Evolutionary conservation across 1,140 invertebrate genomes (phyloP).

Genomic region (Periplaneta americana): DNA sequence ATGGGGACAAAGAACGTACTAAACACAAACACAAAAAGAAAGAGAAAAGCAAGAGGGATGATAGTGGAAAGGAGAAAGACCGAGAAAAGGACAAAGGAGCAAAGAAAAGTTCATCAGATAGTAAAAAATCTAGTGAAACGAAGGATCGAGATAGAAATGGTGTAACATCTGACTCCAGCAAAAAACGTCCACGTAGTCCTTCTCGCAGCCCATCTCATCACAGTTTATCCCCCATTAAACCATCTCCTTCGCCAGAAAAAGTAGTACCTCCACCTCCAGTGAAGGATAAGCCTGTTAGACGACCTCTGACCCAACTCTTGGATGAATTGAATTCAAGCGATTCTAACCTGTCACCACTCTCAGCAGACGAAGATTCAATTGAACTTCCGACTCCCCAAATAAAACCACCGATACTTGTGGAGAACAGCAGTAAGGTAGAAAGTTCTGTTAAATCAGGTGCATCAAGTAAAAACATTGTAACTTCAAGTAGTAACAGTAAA

Average conservation of each 20-base stretch:
- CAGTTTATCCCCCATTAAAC: conserved; percentile 39
- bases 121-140: conserved; percentile 26
- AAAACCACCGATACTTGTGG: neutral
- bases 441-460: neutral
- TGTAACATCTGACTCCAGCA: conserved; percentile 41
- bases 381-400: neutral
- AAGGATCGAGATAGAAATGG: conserved; percentile 41
- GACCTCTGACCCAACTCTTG: conserved; percentile 20
- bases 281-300: conserved; percentile 18
- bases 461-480: neutral
- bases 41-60: conserved; percentile 39
- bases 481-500: neutral
- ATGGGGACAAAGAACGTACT: conserved; percentile 33
- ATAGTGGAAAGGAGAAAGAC: conserved; percentile 31
- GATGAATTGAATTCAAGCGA: conserved; percentile 20
- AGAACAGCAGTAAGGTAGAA: neutral
- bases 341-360: conserved; percentile 14
- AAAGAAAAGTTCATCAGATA: conserved; percentile 22
- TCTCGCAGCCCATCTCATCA: conserved; percentile 33
- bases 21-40: conserved; percentile 50
- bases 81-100: conserved; percentile 28
- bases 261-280: neutral
- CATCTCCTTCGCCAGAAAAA: conserved; percentile 32
- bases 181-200: conserved; percentile 25
- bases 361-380: conserved; percentile 16